Percentiles rank a stretch among this genome's conserved stretches.
These are phyloP conservation scores for Volucella zonaria DNA, from an alignment of 2,888 invertebrate genomes.

Conservation along the genomic window DNA sequence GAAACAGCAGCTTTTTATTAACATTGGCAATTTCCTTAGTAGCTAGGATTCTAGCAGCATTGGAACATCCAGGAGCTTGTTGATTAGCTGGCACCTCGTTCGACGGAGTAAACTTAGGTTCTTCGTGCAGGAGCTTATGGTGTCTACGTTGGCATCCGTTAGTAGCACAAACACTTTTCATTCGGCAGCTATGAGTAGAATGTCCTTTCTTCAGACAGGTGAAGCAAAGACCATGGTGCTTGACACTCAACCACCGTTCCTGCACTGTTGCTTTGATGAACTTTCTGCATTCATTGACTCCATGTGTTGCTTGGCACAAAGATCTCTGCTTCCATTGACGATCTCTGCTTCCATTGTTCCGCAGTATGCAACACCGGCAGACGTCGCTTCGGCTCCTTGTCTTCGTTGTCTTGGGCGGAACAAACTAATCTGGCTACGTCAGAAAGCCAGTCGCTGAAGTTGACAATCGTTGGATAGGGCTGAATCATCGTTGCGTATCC, in stretches of 20 bases:
- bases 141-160: background rate
- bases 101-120: too few species aligned
- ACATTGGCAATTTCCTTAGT: too few species aligned
- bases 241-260: background rate
- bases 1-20: too few species aligned
- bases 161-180: background rate
- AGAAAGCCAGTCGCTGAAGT: conserved; percentile 25
- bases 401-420: conserved; percentile 36
- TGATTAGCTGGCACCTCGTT: too few species aligned
- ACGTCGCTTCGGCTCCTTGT: conserved; percentile 30
- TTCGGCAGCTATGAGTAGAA: background rate
- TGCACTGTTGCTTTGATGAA: background rate
- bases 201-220: background rate
- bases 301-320: too few species aligned
- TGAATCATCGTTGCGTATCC: conserved; percentile 5
- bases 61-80: too few species aligned
- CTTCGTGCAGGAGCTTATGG: conserved; percentile 12
- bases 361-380: conserved; percentile 19
- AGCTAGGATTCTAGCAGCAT: too few species aligned
- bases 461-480: conserved; percentile 18
- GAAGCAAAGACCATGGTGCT: conserved; percentile 11
- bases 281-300: conserved; percentile 3
- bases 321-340: background rate
- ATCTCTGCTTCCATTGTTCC: conserved; percentile 4
- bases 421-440: conserved; percentile 39